Percentiles rank a stretch among this genome's conserved stretches.
Evolutionary conservation across 2,888 invertebrate species (phyloP).

Genomic region (Hesperia comma): DNA sequence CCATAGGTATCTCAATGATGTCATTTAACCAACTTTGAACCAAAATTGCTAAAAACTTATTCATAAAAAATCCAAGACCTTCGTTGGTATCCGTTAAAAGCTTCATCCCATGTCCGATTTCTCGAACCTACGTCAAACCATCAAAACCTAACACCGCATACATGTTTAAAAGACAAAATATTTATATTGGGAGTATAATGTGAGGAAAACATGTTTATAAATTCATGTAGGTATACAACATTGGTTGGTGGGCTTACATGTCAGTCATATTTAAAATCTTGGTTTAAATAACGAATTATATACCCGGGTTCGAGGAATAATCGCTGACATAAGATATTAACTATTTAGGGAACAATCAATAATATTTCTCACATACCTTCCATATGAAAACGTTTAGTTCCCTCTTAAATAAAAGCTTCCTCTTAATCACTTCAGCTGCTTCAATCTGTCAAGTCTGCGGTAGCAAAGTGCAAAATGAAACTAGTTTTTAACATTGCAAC

Average conservation of each 20-base stretch:
- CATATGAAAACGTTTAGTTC: no score
- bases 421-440: conserved; percentile 1
- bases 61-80: conserved; percentile 32
- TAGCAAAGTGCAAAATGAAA: conserved; percentile 14
- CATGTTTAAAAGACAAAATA: background rate
- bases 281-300: no score
- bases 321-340: no score
- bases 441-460: background rate
- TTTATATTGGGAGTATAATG: background rate
- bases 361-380: no score
- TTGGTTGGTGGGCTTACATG: no score
- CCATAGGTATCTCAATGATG: background rate
- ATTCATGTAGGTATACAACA: background rate
- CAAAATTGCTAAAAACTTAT: conserved; percentile 36
- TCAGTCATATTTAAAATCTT: no score
- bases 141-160: conserved; percentile 35
- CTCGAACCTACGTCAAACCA: conserved; percentile 38
- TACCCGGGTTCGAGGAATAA: no score
- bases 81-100: conserved; percentile 33
- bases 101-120: conserved; percentile 40
- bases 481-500: conserved; percentile 4
- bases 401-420: background rate
- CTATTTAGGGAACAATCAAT: no score
- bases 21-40: conserved; percentile 2
- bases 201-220: background rate